Evolutionary conservation across 2,797 vertebrate genomes (phyloP), one percentile per base, ranked within the genome.

Genomic region (Cyclopterus lumpus): DNA sequence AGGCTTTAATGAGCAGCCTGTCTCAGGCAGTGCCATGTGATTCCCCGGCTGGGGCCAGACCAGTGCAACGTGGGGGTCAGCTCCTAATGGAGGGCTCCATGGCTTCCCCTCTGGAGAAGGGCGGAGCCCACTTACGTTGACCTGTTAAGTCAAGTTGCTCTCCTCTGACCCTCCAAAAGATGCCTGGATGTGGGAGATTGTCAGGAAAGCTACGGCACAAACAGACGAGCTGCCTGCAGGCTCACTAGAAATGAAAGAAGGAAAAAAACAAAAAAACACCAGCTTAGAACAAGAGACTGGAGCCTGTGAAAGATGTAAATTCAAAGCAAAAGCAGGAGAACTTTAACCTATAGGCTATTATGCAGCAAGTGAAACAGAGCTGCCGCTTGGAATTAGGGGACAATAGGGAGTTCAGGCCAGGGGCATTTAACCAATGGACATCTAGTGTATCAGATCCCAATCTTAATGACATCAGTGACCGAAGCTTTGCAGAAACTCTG

Each of bases 81-180:
- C 75, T 85, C 81, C 84, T 94, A 94, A 95, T 94, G 87, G 93
- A 91, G 89, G 93, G 89, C 90, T 93, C 91, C 81, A 61, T 91
- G 89, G 89, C 90, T 88, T 90, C 88, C 91, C 91, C 93, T 93
- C 89, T 87, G 86, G 91, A 93, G 91, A 92, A 93, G 92, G 93
- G 93, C 86, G 94, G 91, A 87, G 91, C 91, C 92, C 90, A 92
- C 92, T 94, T 89, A 90, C 77, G 68, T 90, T 95, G 93, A 94
- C 94, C 94, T 90, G 93, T 93, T 94, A 95, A 95, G 94, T 94
- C 92, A 94, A 94, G 91, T 93, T 92, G 91, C 91, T 93, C 87
- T 93, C 91, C 85, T 84, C 88, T 94, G 94, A 95, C 93, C 94
- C 91, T 77, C 90, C 90, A 84, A 92, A 93, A 92, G 91, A 92